Evolutionary conservation across 2,113 vertebrate species (phyloP), one percentile per base, ranked within the genome.

Genomic region (Oncorhynchus keta): DNA sequence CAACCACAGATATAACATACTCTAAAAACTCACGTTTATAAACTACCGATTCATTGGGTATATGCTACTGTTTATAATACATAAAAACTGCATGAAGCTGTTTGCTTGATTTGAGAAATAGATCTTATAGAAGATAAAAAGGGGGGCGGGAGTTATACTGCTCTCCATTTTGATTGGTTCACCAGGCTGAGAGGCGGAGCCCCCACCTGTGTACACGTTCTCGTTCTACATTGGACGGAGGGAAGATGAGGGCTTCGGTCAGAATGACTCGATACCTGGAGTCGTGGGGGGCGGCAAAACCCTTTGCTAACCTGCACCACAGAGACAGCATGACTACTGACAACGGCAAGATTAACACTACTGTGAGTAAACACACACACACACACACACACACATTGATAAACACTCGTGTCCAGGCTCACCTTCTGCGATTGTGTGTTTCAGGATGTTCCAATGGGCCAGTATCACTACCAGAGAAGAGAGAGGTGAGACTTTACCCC

Each of bases 211-310:
- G 94, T 51, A 90, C 95, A 73, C 93, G 96, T 64, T 95, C 96
- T 30, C 94, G 97, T 6, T 92, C 95, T 1, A 94, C 95, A 1
- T 83, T 97, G 3, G 95, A 99, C 0, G 94, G 96, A 71, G 95
- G 94, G 68, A 99, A 99, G 91, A 98, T 97, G 97, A 94, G 98
- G 84, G 98, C 97, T 0, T 98, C 97, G 0, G 96, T 99, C 39
- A 93, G 98, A 81, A 99, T 99, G 98, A 99, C 98, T 6, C 95
- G 97, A 12, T 99, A 99, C 84, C 90, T 99, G 91, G 98, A 99
- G 86, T 99, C 97, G 7, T 99, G 98, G 98, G 97, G 98, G n/a
- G 98, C 98, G 0, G 98, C 96, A 82, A 99, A 99, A 84, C 98
- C 98, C 0, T 99, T 99, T 12, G 98, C 98, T 70, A 97, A 99